Evolutionary conservation across 2,113 vertebrate species (phyloP), one percentile per base, ranked within the genome.

Genomic region (Erinaceus europaeus): DNA sequence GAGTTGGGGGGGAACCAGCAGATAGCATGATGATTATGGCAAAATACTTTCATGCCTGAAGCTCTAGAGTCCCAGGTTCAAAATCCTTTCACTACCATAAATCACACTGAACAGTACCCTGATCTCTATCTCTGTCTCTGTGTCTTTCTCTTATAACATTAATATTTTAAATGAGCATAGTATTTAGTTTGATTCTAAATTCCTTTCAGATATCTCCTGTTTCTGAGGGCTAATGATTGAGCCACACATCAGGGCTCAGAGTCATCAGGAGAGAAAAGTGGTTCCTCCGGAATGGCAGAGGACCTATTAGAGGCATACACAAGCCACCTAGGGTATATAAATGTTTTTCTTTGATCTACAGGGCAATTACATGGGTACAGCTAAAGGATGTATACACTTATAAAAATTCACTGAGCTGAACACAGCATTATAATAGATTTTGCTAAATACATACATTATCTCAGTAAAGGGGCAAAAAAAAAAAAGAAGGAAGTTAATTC

Each of bases 161-260:
- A n/a, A n/a, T n/a, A n/a, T 57, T 17, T 89, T 65, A 80, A 71
- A 40, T 46, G 25, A 83, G 25, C 36, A 86, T 13, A 91, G 42
- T 44, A 61, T 64, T 73, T 6, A 3, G 32, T 67, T 84, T 87
- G 32, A 79, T 87, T 82, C 62, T 71, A 48, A 82, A 78, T 57
- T 50, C 23, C 84, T 90, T 57, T 53, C 38, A 73, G 75, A 42
- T 21, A 62, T 23, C 5, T 55, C 81, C 21, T 82, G 40, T 25
- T 78, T 57, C 44, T 79, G 34, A 93, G 61, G 84, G 17, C 40
- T 29, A 61, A 36, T 62, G 50, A 77, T 52, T 74, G 64, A 86
- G 17, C 10, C 34, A 13, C 69, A 14, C 25, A 59, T 53, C 14
- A 77, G n/a, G n/a, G 25, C 17, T 3, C 1, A 53, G 73, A 71